A percentile compares a stretch with the other conserved stretches of the same genome.
Evolutionary conservation across 2,113 vertebrate species (phyloP).

Genomic region (Lucifuga dentata): DNA sequence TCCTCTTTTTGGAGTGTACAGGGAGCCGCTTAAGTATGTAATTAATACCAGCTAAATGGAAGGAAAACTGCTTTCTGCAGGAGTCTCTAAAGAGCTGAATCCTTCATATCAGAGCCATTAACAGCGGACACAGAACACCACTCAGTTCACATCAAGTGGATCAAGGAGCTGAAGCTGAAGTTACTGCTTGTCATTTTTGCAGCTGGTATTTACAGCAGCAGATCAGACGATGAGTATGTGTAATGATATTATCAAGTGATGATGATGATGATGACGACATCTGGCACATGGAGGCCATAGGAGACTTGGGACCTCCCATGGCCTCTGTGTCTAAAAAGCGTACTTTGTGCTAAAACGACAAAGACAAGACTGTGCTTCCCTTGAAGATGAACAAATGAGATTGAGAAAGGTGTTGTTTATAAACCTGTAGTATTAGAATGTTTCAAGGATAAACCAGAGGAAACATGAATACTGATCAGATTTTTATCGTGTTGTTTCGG

Average conservation of each 20-base stretch:
- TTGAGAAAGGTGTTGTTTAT: constrained; percentile 24
- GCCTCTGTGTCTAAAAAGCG: no score
- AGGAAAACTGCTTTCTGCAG: constrained; percentile 2
- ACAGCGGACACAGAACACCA: constrained; percentile 1
- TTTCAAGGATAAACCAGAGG: constrained; percentile 29
- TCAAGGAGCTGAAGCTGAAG: neutral
- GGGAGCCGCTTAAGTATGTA: constrained; percentile 11
- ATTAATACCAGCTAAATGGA: constrained; percentile 36
- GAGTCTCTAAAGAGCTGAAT: constrained; percentile 12
- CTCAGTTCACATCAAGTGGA: neutral
- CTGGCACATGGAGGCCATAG: neutral
- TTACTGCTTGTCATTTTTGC: neutral
- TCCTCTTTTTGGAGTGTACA: neutral
- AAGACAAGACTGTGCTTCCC: neutral
- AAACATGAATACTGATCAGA: constrained; percentile 52
- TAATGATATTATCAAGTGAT: constrained; percentile 5
- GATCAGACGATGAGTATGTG: neutral
- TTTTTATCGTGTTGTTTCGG: constrained; percentile 23
- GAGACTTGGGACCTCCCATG: no score
- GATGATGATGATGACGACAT: constrained; percentile 15
- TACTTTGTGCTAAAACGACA: no score
- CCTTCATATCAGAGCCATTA: constrained; percentile 1
- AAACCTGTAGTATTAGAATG: constrained; percentile 17
- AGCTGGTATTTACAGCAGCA: neutral
- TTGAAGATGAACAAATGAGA: neutral